A percentile compares a stretch with the other conserved stretches of the same genome.
phyloP scores from a whole-genome alignment of 2,888 invertebrate species.

The Cheilosia grossa region DNA sequence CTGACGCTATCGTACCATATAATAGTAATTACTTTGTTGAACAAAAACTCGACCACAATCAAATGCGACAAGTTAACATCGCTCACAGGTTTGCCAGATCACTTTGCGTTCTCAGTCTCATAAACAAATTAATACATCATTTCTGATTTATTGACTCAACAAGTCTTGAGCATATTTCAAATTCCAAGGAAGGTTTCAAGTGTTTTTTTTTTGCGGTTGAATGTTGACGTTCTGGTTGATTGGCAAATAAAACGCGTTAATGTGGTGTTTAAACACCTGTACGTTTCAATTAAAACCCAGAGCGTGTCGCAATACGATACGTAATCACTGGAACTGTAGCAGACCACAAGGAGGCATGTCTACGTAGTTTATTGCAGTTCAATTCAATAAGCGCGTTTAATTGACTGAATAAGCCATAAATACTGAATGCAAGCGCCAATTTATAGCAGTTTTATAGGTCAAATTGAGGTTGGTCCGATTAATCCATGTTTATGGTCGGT shows the following conservation, averaged over 20 bases:
- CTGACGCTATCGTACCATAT: too few relatives aligned
- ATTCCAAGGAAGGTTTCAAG: slow-evolving; percentile 41
- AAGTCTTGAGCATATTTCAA: slow-evolving; percentile 32
- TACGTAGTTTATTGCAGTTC: neutral
- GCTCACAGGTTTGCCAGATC: slow-evolving; percentile 30
- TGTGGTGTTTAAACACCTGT: slow-evolving; percentile 39
- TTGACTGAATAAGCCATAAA: slow-evolving; percentile 3
- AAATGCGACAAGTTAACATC: slow-evolving; percentile 8
- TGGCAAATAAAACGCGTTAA: slow-evolving; percentile 30
- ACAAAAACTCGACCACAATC: slow-evolving; percentile 2
- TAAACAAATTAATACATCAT: slow-evolving; percentile 48
- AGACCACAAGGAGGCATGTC: slow-evolving; percentile 8
- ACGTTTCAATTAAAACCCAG: slow-evolving; percentile 18
- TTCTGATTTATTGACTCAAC: slow-evolving; percentile 24
- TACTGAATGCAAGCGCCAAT: neutral
- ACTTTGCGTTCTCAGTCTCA: slow-evolving; percentile 9
- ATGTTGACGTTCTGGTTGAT: slow-evolving; percentile 22
- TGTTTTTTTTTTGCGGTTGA: slow-evolving; percentile 17
- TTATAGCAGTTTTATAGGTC: slow-evolving; percentile 17
- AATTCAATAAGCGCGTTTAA: slow-evolving; percentile 10
- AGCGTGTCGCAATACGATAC: neutral
- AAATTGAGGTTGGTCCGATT: slow-evolving; percentile 1
- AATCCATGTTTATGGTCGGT: neutral
- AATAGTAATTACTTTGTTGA: neutral
- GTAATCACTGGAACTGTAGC: slow-evolving; percentile 1